Conservation (phyloP, 1,140 invertebrate species). For the Zaprionus lachaisei region DNA sequence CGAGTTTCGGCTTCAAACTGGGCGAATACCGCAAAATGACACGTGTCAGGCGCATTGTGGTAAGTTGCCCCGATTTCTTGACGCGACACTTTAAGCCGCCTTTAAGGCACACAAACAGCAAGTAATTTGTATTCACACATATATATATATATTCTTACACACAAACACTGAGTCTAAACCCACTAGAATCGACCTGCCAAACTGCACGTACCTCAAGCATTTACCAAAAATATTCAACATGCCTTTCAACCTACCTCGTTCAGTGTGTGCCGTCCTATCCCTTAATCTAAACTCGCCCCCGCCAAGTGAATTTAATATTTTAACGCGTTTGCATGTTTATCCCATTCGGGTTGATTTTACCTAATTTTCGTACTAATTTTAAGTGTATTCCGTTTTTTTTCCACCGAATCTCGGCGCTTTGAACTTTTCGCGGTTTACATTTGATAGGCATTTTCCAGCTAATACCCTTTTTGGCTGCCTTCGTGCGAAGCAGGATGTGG, state of each 20-base stretch:
- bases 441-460: constrained; percentile 2
- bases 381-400: constrained; percentile 52
- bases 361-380: constrained; percentile 63
- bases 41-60: constrained; percentile 81
- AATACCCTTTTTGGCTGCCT: constrained; percentile 1
- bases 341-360: constrained; percentile 18
- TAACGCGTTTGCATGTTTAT: constrained; percentile 70
- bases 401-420: constrained; percentile 56
- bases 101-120: constrained; percentile 34
- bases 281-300: constrained; percentile 7
- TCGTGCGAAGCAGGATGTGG: background rate
- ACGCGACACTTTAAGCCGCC: constrained; percentile 14
- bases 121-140: background rate
- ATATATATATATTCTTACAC: constrained; percentile 7
- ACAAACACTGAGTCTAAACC: constrained; percentile 19
- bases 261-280: background rate
- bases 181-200: constrained; percentile 3
- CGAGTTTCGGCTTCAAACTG: constrained; percentile 63
- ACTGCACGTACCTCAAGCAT: constrained; percentile 29
- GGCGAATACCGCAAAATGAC: constrained; percentile 79
- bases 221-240: constrained; percentile 35
- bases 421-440: constrained; percentile 52
- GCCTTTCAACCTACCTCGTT: background rate
- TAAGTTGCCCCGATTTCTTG: constrained; percentile 45
- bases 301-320: constrained; percentile 62